Conservation (phyloP, 2,888 invertebrate species). For the Ectemnius cavifrons region DNA sequence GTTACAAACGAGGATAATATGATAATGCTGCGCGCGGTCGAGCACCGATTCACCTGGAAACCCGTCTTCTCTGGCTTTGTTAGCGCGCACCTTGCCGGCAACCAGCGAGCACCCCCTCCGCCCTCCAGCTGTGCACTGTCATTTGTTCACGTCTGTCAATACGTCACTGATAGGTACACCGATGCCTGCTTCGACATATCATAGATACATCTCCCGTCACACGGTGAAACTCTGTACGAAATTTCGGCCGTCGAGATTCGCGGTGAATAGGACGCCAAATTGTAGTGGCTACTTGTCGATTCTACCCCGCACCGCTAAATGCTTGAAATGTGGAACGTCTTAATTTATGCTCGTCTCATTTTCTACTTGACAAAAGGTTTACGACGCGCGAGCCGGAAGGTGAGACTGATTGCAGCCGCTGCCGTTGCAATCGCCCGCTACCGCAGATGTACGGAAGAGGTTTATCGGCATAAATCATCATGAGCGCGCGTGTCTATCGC, state of each 20-base stretch:
- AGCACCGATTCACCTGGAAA: slow-evolving; percentile 36
- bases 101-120: slow-evolving; percentile 21
- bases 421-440: slow-evolving; percentile 9
- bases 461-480: slow-evolving; percentile 17
- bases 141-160: slow-evolving; percentile 76
- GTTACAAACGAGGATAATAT: slow-evolving; percentile 77
- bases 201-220: slow-evolving; percentile 23
- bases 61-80: slow-evolving; percentile 56
- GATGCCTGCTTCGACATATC: slow-evolving; percentile 36
- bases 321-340: too few species aligned
- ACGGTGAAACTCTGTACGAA: slow-evolving; percentile 40
- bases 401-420: not conserved
- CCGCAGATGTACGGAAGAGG: slow-evolving; percentile 19
- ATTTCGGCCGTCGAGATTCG: slow-evolving; percentile 18
- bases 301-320: too few species aligned
- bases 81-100: slow-evolving; percentile 43
- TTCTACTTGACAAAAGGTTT: slow-evolving; percentile 1
- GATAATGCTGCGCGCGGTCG: slow-evolving; percentile 68
- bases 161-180: slow-evolving; percentile 64
- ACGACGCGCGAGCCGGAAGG: not conserved
- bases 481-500: slow-evolving; percentile 9
- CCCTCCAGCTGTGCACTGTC: slow-evolving; percentile 69
- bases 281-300: too few species aligned
- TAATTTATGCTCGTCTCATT: not conserved
- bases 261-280: slow-evolving; percentile 14